phyloP scores from a whole-genome alignment of 2,888 invertebrate genomes.

The Hirtodrosophila trivittata region DNA sequence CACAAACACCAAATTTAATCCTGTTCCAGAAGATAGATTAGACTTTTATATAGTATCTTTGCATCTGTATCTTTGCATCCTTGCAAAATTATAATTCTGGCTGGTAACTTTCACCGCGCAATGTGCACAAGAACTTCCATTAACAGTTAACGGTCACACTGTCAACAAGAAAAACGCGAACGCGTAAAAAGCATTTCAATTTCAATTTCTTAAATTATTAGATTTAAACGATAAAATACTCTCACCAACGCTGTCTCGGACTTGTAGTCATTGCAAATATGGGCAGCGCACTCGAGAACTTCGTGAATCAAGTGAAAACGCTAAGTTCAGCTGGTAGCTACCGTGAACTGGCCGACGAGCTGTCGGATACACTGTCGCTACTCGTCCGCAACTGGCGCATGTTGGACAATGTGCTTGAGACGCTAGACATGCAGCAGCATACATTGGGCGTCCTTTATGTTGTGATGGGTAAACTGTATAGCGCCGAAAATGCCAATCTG shows the following conservation, averaged over 20 bases:
- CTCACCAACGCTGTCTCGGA: slow-evolving; percentile 54
- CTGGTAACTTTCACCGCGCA: no score
- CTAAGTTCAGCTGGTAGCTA: slow-evolving; percentile 93
- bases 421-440: slow-evolving; percentile 95
- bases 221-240: slow-evolving; percentile 43
- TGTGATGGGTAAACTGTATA: slow-evolving; percentile 90
- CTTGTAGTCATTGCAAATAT: slow-evolving; percentile 82
- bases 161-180: slow-evolving; percentile 51
- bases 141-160: slow-evolving; percentile 48
- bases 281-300: slow-evolving; percentile 95
- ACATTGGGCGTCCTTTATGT: slow-evolving; percentile 95
- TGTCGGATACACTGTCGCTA: slow-evolving; percentile 90
- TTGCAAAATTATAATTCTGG: no score
- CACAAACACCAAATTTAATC: no score
- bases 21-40: no score
- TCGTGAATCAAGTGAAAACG: slow-evolving; percentile 94
- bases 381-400: slow-evolving; percentile 92
- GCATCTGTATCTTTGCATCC: no score
- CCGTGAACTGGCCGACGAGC: slow-evolving; percentile 89
- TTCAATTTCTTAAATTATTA: slow-evolving; percentile 59
- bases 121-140: no score
- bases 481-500: slow-evolving; percentile 84
- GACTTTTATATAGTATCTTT: no score
- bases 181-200: slow-evolving; percentile 45
- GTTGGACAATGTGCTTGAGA: slow-evolving; percentile 95